Conservation (phyloP, 2,888 invertebrate species). For the Chrysolina americana region DNA sequence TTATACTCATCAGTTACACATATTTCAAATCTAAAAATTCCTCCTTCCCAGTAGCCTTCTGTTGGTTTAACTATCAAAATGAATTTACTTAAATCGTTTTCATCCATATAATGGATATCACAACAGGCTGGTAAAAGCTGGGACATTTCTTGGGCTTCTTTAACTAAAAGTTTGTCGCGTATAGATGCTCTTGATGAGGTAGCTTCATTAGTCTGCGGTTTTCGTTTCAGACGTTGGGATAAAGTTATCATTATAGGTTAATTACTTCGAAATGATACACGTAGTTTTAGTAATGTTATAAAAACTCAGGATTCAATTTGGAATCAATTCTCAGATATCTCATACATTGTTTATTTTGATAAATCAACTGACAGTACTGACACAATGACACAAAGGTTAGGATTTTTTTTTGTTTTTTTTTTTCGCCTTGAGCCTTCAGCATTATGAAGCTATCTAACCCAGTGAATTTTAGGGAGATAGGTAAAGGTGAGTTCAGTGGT, state of each 20-base stretch:
- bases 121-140: slow-evolving; percentile 87
- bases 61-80: slow-evolving; percentile 83
- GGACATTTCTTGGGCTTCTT: slow-evolving; percentile 91
- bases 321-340: not conserved
- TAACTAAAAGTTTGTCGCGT: slow-evolving; percentile 83
- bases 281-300: slow-evolving; percentile 17
- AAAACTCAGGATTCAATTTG: not conserved
- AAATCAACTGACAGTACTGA: not conserved
- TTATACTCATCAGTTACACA: slow-evolving; percentile 95
- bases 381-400: not conserved
- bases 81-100: slow-evolving; percentile 87
- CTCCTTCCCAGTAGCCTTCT: slow-evolving; percentile 91
- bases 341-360: slow-evolving; percentile 17
- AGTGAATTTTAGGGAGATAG: no score
- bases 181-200: slow-evolving; percentile 76
- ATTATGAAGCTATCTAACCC: not conserved
- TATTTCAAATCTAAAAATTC: slow-evolving; percentile 88
- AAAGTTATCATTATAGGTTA: slow-evolving; percentile 77
- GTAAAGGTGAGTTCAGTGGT: no score
- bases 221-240: slow-evolving; percentile 79
- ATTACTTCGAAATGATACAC: slow-evolving; percentile 10
- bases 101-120: slow-evolving; percentile 85
- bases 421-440: not conserved
- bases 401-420: not conserved
- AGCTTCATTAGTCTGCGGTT: slow-evolving; percentile 70